Percentiles rank a stretch among this genome's conserved stretches.
Conservation (phyloP, 2,888 invertebrate genomes). For the Sinohyriopsis cumingii region DNA sequence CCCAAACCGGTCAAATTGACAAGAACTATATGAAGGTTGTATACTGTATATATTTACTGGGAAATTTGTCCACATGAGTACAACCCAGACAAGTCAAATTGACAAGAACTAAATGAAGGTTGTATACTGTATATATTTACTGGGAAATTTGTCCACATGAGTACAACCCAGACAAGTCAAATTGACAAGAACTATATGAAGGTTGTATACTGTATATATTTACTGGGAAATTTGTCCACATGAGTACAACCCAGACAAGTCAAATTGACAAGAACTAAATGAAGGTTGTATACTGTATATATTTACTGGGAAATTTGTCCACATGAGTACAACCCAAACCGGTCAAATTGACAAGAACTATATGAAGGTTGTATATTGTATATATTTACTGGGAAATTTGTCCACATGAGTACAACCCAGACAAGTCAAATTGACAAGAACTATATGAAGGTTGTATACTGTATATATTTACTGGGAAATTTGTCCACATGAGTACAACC, state of each 20-base stretch:
- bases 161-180: conserved; percentile 70
- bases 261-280: conserved; percentile 72
- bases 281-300: conserved; percentile 65
- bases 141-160: conserved; percentile 70
- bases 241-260: conserved; percentile 71
- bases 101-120: conserved; percentile 73
- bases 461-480: conserved; percentile 69
- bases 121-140: conserved; percentile 63
- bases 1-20: conserved; percentile 70
- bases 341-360: conserved; percentile 71
- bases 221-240: conserved; percentile 70
- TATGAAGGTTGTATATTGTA: conserved; percentile 68
- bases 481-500: conserved; percentile 71
- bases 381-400: conserved; percentile 68
- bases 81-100: conserved; percentile 70
- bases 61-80: conserved; percentile 71
- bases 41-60: conserved; percentile 63
- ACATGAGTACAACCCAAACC: conserved; percentile 72
- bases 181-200: conserved; percentile 72
- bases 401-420: conserved; percentile 72
- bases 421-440: conserved; percentile 71
- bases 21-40: conserved; percentile 72
- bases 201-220: conserved; percentile 65
- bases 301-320: conserved; percentile 70
- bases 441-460: conserved; percentile 68